Evolutionary conservation across 2,888 invertebrate species (phyloP).

Genomic region (Julus scandinavius): DNA sequence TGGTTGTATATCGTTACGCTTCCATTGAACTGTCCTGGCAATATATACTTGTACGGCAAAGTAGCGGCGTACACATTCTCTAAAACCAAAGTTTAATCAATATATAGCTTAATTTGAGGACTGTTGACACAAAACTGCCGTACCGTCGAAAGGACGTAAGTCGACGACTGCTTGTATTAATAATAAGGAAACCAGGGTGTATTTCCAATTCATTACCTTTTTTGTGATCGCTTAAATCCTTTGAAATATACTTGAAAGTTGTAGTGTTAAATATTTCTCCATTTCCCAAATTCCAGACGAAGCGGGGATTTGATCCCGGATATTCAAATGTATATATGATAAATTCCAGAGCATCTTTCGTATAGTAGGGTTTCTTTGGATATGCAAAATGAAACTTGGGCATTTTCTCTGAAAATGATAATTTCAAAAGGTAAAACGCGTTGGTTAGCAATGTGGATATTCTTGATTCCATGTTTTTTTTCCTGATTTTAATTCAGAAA

Average conservation of each 20-base stretch:
- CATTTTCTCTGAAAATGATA: background rate
- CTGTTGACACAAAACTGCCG: no score
- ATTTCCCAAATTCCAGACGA: conserved; percentile 47
- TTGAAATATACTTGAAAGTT: background rate
- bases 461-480: no score
- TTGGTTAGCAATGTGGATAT: background rate
- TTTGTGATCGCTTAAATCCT: background rate
- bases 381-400: background rate
- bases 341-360: conserved; percentile 3
- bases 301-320: background rate
- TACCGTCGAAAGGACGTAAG: no score
- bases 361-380: background rate
- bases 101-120: no score
- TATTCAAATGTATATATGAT: background rate
- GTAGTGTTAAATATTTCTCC: conserved; percentile 25
- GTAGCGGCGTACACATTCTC: background rate
- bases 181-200: background rate
- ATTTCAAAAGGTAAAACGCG: background rate
- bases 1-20: background rate
- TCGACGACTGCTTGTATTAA: no score
- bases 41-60: background rate
- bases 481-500: no score
- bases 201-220: background rate
- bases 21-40: background rate
- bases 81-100: background rate